Evolutionary conservation across 2,113 vertebrate species (phyloP), one percentile per base, ranked within the genome.

Genomic region (Verasper variegatus): DNA sequence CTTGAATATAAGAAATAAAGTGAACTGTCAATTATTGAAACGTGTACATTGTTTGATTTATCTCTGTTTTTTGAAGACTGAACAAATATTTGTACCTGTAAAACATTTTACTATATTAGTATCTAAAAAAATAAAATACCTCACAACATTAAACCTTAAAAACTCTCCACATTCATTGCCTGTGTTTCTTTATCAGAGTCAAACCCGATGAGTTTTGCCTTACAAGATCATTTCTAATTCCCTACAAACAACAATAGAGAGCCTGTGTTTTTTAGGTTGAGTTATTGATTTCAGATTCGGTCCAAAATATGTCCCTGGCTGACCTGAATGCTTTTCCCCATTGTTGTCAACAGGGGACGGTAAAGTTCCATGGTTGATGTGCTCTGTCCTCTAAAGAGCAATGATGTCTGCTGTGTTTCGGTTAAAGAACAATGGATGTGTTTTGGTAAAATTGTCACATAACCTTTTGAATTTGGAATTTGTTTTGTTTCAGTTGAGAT

Each of bases 291-390:
- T 47, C 5, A 3, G 4, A 76, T 17, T 17, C 0, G 10, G n/a
- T n/a, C 47, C 23, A 23, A 56, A 56, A 57, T 24, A 24, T 27
- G 42, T 21, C 12, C 12, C 12, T 21, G 18, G 15, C 21, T 2
- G 23, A 0, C 23, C 5, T 37, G 0, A 61, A 21, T 20, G 17
- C 3, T 18, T 66, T 0, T 74, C 5, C 27, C 60, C 62, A 85
- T 84, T 72, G 14, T 35, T 78, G 40, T 42, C 89, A 88, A 27
- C 59, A 85, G 91, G 75, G 78, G 86, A 80, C 24, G 87, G 78
- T 76, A 57, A 55, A 73, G 71, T 0, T 56, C 47, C 23, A 58
- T 45, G 27, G 18, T 37, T 59, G 15, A 12, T 20, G 8, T 17
- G n/a, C 2, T 52, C 18, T 66, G 45, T 58, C 21, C 20, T 17